Base-by-base conservation (phyloP, 2,113 vertebrate species). In the Camelus bactrianus region DNA sequence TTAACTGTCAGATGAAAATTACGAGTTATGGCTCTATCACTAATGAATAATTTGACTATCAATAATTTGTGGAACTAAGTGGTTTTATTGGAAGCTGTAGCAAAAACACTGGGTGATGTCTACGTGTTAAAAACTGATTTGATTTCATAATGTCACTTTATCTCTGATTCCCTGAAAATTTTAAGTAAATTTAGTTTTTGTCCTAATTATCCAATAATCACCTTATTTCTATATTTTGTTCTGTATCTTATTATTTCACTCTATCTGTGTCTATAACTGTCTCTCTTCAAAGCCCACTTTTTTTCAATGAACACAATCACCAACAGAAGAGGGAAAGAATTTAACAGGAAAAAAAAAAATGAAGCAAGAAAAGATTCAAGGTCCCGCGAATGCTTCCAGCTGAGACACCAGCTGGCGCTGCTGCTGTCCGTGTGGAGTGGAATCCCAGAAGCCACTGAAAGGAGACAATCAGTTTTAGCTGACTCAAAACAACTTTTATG, bases 381-480 rank as follows among this genome's bases (percentile, higher is more conserved):
- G 69, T 75, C 73, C 67, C 93, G 52, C 97, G 97, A 97, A 97
- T 97, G 97, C 96, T 97, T 94, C 89, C 95, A 96, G 97, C 97
- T 97, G 96, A 95, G 82, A 82, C 58, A 67, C 93, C 98, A 98
- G 96, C 97, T 98, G 97, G 91, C 82, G 87, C 84, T 95, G 77
- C 93, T 64, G 79, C 96, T 96, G 97, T 97, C 96, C 97, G 80
- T 96, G 56, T 97, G 56, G 81, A 94, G 82, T 86, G 89, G 93
- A 95, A 96, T 95, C 95, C 96, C 94, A 91, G 88, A 94, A 96
- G 83, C 89, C 94, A 97, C 85, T 93, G 97, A 97, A 97, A 97
- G 77, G 94, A 93, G 64, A 97, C 85, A 98, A 97, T 97, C 97
- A 97, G 75, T 96, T 97, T 94, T 94, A 96, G 97, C 97, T 98